Conservation (phyloP, 2,888 invertebrate species). For the Limnephilus auricula region DNA sequence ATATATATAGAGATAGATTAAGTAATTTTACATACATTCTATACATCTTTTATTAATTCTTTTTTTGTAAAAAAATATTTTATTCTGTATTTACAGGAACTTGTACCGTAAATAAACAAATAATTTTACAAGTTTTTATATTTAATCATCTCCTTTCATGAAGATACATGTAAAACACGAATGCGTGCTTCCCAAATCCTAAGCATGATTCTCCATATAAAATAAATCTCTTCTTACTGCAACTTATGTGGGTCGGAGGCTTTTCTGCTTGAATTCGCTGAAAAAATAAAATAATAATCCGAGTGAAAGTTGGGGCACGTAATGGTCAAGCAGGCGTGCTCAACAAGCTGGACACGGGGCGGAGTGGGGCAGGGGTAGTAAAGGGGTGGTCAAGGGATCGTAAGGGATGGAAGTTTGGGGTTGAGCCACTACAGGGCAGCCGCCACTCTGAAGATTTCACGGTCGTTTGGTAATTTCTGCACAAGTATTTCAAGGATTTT, state of each 20-base stretch:
- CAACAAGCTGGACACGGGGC: constrained; percentile 54
- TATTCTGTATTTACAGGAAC: too few species aligned
- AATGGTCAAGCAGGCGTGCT: constrained; percentile 55
- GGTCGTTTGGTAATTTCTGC: constrained; percentile 24
- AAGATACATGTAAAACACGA: neutral
- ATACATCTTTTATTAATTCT: too few species aligned
- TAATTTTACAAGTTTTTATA: neutral
- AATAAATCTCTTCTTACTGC: constrained; percentile 1
- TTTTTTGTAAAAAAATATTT: too few species aligned
- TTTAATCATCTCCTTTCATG: neutral
- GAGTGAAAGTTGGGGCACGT: constrained; percentile 46
- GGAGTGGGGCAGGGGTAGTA: constrained; percentile 19
- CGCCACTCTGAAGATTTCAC: constrained; percentile 31
- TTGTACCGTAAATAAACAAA: too few species aligned
- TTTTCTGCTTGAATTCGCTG: constrained; percentile 31
- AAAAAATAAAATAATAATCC: constrained; percentile 46
- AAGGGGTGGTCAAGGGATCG: constrained; percentile 9
- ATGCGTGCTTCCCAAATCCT: neutral
- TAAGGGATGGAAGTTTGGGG: constrained; percentile 12
- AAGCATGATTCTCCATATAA: neutral
- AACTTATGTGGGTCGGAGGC: constrained; percentile 21
- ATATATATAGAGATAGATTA: too few species aligned
- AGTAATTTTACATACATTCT: too few species aligned
- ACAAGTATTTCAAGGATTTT: neutral
- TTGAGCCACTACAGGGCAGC: constrained; percentile 19